phyloP scores from a whole-genome alignment of 1,140 invertebrate species.

The Drosophila prosaltans region DNA sequence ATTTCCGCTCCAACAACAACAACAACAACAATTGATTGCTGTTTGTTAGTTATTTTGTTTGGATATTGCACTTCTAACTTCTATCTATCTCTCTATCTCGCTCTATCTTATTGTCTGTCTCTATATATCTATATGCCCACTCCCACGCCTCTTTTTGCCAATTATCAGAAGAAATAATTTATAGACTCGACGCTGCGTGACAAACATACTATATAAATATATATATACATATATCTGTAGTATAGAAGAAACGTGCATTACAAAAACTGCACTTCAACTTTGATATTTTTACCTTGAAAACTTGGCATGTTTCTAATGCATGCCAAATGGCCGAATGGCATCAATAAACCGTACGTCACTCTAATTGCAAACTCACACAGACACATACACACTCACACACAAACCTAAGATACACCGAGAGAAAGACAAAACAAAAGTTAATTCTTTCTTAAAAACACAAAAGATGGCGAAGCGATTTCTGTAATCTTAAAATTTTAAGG shows the following conservation, averaged over 20 bases:
- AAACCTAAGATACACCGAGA: conserved; percentile 18
- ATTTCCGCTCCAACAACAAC: conserved; percentile 59
- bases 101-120: conserved; percentile 41
- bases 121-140: conserved; percentile 6
- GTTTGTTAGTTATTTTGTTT: conserved; percentile 37
- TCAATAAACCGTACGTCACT: conserved; percentile 79
- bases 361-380: conserved; percentile 54
- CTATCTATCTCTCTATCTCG: conserved; percentile 14
- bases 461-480: too few species aligned
- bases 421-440: neutral
- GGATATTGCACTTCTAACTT: conserved; percentile 56
- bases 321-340: conserved; percentile 74
- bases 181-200: conserved; percentile 60
- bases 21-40: conserved; percentile 74
- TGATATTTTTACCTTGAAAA: conserved; percentile 76
- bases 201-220: conserved; percentile 47
- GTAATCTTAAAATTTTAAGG: too few species aligned
- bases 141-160: conserved; percentile 58
- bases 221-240: neutral
- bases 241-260: conserved; percentile 20
- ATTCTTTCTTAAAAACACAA: too few species aligned
- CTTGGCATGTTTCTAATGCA: conserved; percentile 64
- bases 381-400: neutral
- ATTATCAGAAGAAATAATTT: conserved; percentile 79
- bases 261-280: conserved; percentile 72